phyloP scores from a whole-genome alignment of 2,113 vertebrate species.

The Lamprologus sp. region DNA sequence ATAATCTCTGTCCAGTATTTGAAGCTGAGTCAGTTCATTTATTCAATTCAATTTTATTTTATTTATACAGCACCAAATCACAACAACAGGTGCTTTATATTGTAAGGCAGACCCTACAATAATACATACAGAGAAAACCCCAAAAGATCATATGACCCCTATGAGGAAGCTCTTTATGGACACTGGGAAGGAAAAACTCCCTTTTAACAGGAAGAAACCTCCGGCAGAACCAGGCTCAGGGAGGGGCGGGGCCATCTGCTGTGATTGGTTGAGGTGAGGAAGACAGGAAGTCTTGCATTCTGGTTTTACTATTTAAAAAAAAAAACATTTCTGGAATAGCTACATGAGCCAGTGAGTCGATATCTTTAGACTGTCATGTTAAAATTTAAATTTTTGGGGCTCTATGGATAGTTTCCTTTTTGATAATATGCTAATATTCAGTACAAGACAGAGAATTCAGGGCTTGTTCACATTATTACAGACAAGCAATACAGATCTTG shows the following conservation, averaged over 20 bases:
- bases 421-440: background rate
- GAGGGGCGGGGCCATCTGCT: background rate
- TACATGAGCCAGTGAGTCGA: background rate
- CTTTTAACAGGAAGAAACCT: background rate
- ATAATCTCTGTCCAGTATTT: background rate
- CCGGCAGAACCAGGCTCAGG: background rate
- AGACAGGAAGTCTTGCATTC: background rate
- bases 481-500: background rate
- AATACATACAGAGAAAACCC: background rate
- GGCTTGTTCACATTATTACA: background rate
- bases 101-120: background rate
- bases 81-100: background rate
- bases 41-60: background rate
- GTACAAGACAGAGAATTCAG: background rate
- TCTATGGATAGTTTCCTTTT: background rate
- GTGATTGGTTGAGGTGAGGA: background rate
- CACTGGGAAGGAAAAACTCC: background rate
- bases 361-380: background rate
- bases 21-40: background rate
- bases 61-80: background rate
- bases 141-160: background rate
- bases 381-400: fast-evolving
- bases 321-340: background rate
- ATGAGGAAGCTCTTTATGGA: background rate
- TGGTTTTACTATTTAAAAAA: background rate